Percentiles rank a stretch among this genome's conserved stretches.
These are phyloP conservation scores for Alcis repandata DNA, from an alignment of 2,888 invertebrate genomes.

Conservation along the genomic window DNA sequence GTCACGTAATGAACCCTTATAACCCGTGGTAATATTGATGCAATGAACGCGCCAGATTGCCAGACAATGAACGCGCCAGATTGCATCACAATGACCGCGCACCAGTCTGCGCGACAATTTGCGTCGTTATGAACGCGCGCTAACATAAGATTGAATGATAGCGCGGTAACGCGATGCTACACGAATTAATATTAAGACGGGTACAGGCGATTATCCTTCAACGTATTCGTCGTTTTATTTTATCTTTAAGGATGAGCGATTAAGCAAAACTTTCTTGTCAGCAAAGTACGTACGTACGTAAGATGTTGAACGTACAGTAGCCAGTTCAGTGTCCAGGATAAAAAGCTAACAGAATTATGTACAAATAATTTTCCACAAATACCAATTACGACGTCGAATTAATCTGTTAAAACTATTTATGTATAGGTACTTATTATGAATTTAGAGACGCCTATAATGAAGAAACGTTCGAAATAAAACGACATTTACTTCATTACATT, in stretches of 20 bases:
- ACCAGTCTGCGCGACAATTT: neutral
- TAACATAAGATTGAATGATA: neutral
- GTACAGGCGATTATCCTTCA: too few species aligned
- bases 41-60: neutral
- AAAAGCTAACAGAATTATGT: conserved; percentile 59
- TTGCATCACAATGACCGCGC: neutral
- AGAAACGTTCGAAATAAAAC: conserved; percentile 65
- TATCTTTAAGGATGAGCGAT: neutral
- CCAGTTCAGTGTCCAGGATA: conserved; percentile 59
- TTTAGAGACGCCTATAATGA: conserved; percentile 66
- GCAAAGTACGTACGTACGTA: conserved; percentile 25
- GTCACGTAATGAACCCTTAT: neutral
- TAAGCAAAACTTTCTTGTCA: conserved; percentile 31
- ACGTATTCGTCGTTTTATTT: neutral
- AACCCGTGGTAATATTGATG: neutral
- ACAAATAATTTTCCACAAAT: conserved; percentile 59
- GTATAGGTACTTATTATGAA: conserved; percentile 69
- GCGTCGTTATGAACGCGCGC: neutral
- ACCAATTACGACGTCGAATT: conserved; percentile 60
- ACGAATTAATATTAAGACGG: neutral
- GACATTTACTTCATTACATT: conserved; percentile 69
- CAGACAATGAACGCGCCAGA: neutral
- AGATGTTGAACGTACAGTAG: conserved; percentile 21
- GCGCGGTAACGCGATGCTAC: too few species aligned
- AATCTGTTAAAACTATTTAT: conserved; percentile 55